A percentile compares a stretch with the other conserved stretches of the same genome.
phyloP scores from a whole-genome alignment of 2,888 invertebrate species.

The Ethmia dodecea region DNA sequence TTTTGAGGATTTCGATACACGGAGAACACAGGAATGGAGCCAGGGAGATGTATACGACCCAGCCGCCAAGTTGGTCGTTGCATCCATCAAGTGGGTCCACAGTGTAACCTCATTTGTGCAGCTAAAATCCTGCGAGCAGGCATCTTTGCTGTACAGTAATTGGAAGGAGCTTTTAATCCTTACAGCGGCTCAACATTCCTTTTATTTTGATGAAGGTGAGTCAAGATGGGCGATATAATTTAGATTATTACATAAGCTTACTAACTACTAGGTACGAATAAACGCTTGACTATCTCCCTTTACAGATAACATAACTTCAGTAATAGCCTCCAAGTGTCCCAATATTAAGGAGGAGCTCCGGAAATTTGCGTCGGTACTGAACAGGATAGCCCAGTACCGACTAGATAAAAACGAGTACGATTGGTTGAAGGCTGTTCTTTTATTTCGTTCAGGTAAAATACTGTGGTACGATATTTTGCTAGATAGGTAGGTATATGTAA shows the following conservation, averaged over 20 bases:
- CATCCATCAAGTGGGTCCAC: slow-evolving; percentile 88
- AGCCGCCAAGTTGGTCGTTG: slow-evolving; percentile 85
- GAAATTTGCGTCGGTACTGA: slow-evolving; percentile 79
- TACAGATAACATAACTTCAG: slow-evolving; percentile 52
- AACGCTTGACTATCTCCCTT: slow-evolving; percentile 24
- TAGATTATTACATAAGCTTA: not conserved
- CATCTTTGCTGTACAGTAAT: slow-evolving; percentile 84
- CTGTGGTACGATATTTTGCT: too few relatives aligned
- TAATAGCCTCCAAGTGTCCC: slow-evolving; percentile 62
- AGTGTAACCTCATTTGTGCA: slow-evolving; percentile 86
- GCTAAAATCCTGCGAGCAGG: slow-evolving; percentile 81
- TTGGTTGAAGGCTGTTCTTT: slow-evolving; percentile 88
- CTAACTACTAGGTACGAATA: not conserved
- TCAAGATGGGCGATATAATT: not conserved
- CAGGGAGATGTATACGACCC: slow-evolving; percentile 77
- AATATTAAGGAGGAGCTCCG: slow-evolving; percentile 68
- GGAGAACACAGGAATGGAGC: slow-evolving; percentile 18
- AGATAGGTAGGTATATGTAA: too few relatives aligned
- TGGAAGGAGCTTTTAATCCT: slow-evolving; percentile 92
- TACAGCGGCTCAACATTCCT: slow-evolving; percentile 89
- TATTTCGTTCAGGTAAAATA: slow-evolving; percentile 91
- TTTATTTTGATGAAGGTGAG: slow-evolving; percentile 84
- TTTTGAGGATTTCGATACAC: too few relatives aligned
- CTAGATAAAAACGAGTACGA: slow-evolving; percentile 91
- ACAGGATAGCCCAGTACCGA: slow-evolving; percentile 79